Evolutionary conservation across 2,888 invertebrate genomes (phyloP), one percentile per base, ranked within the genome.

Genomic region (Dolomedes plantarius): DNA sequence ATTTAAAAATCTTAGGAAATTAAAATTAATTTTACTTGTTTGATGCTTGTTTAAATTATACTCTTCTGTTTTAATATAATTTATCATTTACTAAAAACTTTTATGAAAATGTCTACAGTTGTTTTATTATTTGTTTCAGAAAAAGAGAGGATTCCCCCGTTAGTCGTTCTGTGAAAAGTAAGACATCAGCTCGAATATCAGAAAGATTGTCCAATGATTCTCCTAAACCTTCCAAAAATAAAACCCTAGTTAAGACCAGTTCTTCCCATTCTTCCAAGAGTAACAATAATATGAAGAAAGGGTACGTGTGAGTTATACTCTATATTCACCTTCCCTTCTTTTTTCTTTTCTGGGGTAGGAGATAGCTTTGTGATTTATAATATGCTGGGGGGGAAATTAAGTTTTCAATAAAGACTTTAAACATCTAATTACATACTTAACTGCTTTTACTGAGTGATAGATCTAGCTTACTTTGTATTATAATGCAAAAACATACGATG

Each of bases 131-230:
- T 36, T 16, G 1, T 56, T 72, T 56, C 19, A 72, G 72, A 56
- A 72, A 72, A 72, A 50, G 56, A 31, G 72, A 72, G 19, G 50
- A 39, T 6, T 72, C 72, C 16, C 56, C 56, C 9, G 7, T 23
- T 31, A 31, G 9, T 28, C 50, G 23, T 7, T 56, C 72, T 2
- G 72, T 56, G 16, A 46, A 23, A 56, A 31, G 31, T 56, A 72
- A 32, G 72, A 7, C 39, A 56, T 46, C 16, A 9, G 46, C 46
- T 46, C 7, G 46, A 16, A 5, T 11, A 5, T 36, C 36, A 36
- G 36, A 36, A 11, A 5, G 36, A 11, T 16, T 2, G 46, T 2
- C 2, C 2, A 46, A 46, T 16, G 16, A 7, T 2, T 13, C 11
- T 16, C 11, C 19, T 6, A 19, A 6, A 3, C 5, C 2, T 23